Conservation (phyloP, 1,140 invertebrate species). For the Camponotus vicinus region DNA sequence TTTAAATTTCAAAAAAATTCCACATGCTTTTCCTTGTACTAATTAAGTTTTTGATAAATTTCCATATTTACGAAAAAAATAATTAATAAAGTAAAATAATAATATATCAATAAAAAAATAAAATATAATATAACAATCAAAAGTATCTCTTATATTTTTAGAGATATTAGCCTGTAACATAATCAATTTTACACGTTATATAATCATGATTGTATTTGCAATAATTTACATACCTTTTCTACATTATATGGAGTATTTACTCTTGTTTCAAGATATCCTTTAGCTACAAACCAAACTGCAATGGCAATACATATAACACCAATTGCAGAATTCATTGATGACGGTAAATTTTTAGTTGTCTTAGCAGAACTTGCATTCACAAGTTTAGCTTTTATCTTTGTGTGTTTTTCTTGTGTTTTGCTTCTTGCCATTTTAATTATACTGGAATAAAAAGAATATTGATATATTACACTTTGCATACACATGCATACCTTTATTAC, state of each 20-base stretch:
- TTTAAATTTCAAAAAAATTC: too few species aligned
- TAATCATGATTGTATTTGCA: not conserved
- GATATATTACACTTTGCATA: too few species aligned
- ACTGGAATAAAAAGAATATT: slow-evolving; percentile 39
- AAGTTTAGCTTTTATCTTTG: slow-evolving; percentile 68
- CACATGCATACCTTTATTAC: too few species aligned
- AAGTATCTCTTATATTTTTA: too few species aligned
- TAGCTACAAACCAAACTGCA: slow-evolving; percentile 91
- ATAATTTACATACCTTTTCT: slow-evolving; percentile 88
- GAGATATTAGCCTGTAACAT: too few species aligned
- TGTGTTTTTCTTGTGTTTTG: slow-evolving; percentile 65
- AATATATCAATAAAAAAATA: too few species aligned
- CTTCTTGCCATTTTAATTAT: slow-evolving; percentile 59
- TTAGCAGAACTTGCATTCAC: slow-evolving; percentile 61
- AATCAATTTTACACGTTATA: not conserved
- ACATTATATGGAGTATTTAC: slow-evolving; percentile 95
- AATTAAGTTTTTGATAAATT: too few species aligned
- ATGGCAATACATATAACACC: slow-evolving; percentile 85
- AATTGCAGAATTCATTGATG: slow-evolving; percentile 72
- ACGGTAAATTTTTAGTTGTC: slow-evolving; percentile 67
- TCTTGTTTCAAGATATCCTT: slow-evolving; percentile 94
- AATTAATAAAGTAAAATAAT: too few species aligned
- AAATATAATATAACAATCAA: too few species aligned
- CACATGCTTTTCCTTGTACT: too few species aligned
- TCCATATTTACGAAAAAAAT: too few species aligned